Base-by-base conservation (phyloP, 2,888 invertebrate genomes). In the Parnassius apollo region DNA sequence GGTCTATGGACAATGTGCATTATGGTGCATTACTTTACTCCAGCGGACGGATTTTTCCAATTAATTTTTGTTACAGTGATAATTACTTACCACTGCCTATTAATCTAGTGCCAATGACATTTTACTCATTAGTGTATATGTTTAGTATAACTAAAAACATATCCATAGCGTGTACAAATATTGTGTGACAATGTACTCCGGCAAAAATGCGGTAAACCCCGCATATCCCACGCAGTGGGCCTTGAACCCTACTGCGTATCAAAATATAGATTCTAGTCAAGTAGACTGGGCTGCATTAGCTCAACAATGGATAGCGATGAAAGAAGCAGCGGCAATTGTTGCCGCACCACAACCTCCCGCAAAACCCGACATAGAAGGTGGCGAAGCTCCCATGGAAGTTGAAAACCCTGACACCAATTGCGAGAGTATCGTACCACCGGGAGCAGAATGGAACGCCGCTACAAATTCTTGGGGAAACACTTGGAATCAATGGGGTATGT, bases 261-360 rank as follows among this genome's bases (percentile, higher is more conserved):
- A 96, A 89, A 96, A 96, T 85, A 93, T 96, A 84, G 94, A 95
- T 72, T 95, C 95, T 75, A 97, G 96, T 81, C 94, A 96, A 88
- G 98, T 98, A 65, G 98, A 99, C 85, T 99, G 99, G 98, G 98
- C 98, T 11, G 95, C 97, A 44, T 92, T 99, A 76, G 98, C 98
- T 42, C 98, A 98, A 81, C 98, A 98, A 93, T 98, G 99, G 98
- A 98, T 99, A 72, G 96, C 96, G 82, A 98, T 98, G 97, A 97
- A 98, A 80, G 96, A 96, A 77, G 94, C 95, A 9, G 86, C 92
- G 52, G 91, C 91, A 48, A 92, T 93, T 48, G 92, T 94, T 48
- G 87, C 93, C 51, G 92, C 93, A 9, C 93, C 93, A 22, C 93
- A 94, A 49, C 93, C 94, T 10, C 94, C 94, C 3, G 92, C 94